Conservation (phyloP, 2,797 vertebrate genomes). For the Chaunax sp. region DNA sequence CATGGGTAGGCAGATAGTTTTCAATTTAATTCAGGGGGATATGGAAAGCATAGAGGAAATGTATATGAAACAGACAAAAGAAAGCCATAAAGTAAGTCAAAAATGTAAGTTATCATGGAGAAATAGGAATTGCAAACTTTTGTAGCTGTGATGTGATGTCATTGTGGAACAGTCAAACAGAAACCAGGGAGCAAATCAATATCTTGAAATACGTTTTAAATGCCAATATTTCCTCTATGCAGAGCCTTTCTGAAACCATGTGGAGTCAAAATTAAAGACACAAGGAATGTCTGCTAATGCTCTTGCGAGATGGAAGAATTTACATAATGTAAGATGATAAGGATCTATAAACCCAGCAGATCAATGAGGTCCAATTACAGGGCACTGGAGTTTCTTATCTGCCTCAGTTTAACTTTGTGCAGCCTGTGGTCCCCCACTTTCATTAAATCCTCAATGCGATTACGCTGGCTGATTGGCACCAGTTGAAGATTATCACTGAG, state of each 20-base stretch:
- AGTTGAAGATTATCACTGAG: constrained; percentile 73
- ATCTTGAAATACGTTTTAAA: not conserved
- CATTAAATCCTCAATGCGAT: constrained; percentile 81
- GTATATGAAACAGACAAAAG: not conserved
- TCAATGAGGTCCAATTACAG: constrained; percentile 84
- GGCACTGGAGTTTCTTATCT: constrained; percentile 81
- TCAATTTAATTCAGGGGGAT: constrained; percentile 45
- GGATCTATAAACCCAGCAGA: constrained; percentile 77
- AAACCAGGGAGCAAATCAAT: not conserved
- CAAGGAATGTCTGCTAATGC: constrained; percentile 55
- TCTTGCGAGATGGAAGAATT: constrained; percentile 65
- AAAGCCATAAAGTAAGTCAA: not conserved
- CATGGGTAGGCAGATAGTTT: constrained; percentile 59
- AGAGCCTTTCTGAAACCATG: constrained; percentile 20
- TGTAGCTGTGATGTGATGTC: not conserved
- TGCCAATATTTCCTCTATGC: not conserved
- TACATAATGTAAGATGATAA: constrained; percentile 81
- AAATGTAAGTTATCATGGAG: not conserved
- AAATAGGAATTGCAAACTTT: not conserved
- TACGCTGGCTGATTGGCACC: constrained; percentile 72
- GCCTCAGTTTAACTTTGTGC: constrained; percentile 77
- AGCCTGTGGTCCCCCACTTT: constrained; percentile 78
- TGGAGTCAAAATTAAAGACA: constrained; percentile 61
- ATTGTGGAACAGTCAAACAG: not conserved
- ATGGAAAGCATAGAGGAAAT: constrained; percentile 9